Conservation (phyloP, 2,797 vertebrate genomes). For the Sebastes flavidus region DNA sequence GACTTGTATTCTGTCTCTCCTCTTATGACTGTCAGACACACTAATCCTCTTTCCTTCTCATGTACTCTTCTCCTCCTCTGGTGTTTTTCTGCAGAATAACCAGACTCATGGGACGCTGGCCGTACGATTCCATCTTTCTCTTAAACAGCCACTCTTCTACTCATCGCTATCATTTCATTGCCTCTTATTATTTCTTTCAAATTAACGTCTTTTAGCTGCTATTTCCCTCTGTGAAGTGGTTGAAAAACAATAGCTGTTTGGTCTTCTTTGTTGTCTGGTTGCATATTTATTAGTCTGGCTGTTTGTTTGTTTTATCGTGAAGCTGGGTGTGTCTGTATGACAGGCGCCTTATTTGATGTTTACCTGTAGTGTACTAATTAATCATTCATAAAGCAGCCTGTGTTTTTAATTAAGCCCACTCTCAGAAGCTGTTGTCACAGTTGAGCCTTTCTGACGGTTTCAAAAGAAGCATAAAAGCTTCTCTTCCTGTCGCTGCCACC, state of each 20-base stretch:
- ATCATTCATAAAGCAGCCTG: constrained; percentile 51
- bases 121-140: constrained; percentile 10
- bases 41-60: constrained; percentile 57
- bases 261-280: constrained; percentile 8
- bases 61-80: constrained; percentile 12
- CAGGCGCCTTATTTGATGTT: constrained; percentile 42
- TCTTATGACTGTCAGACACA: constrained; percentile 59
- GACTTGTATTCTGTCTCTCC: constrained; percentile 40
- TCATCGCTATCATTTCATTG: background rate
- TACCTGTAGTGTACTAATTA: constrained; percentile 61
- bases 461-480: constrained; percentile 46
- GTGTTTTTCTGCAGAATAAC: constrained; percentile 27
- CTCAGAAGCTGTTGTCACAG: constrained; percentile 49
- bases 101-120: constrained; percentile 4
- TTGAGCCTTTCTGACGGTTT: constrained; percentile 37
- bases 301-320: constrained; percentile 22
- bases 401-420: constrained; percentile 58
- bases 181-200: constrained; percentile 18
- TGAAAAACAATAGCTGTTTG: constrained; percentile 13
- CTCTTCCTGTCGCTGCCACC: constrained; percentile 41
- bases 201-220: background rate
- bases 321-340: constrained; percentile 29
- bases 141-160: constrained; percentile 6
- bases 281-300: constrained; percentile 22
- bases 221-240: background rate